Evolutionary conservation across 1,140 invertebrate genomes (phyloP).

Genomic region (Bombus ignitus): DNA sequence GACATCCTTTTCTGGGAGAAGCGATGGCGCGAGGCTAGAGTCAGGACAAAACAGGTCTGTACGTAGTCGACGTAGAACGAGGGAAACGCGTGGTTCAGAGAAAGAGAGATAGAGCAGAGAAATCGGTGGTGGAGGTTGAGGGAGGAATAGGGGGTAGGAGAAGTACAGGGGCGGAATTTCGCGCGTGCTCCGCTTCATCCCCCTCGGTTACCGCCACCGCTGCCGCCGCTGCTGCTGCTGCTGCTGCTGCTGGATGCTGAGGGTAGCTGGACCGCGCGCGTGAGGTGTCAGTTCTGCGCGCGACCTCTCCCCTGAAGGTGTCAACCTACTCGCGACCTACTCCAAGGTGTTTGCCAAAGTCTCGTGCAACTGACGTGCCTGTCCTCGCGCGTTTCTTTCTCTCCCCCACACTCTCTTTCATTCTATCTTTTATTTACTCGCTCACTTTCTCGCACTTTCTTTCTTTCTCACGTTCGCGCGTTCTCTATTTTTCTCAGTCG

Average conservation of each 20-base stretch:
- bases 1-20: conserved; percentile 55
- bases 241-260: conserved; percentile 72
- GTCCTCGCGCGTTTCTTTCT: conserved; percentile 29
- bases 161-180: conserved; percentile 68
- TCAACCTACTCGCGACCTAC: conserved; percentile 59
- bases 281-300: conserved; percentile 77
- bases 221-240: conserved; percentile 38
- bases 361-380: conserved; percentile 55
- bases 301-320: conserved; percentile 73
- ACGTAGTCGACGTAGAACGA: conserved; percentile 25
- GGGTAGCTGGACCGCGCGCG: conserved; percentile 73
- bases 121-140: conserved; percentile 29
- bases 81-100: conserved; percentile 31
- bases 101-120: conserved; percentile 1
- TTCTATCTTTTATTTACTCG: not conserved
- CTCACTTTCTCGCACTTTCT: not conserved
- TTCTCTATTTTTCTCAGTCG: conserved; percentile 8
- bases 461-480: not conserved
- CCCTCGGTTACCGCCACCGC: conserved; percentile 56
- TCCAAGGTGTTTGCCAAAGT: conserved; percentile 59
- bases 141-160: conserved; percentile 9
- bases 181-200: conserved; percentile 76
- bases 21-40: conserved; percentile 42
- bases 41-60: conserved; percentile 59
- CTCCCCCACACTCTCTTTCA: not conserved